Evolutionary conservation across 2,888 invertebrate species (phyloP), one percentile per base, ranked within the genome.

Genomic region (Apamea monoglypha): DNA sequence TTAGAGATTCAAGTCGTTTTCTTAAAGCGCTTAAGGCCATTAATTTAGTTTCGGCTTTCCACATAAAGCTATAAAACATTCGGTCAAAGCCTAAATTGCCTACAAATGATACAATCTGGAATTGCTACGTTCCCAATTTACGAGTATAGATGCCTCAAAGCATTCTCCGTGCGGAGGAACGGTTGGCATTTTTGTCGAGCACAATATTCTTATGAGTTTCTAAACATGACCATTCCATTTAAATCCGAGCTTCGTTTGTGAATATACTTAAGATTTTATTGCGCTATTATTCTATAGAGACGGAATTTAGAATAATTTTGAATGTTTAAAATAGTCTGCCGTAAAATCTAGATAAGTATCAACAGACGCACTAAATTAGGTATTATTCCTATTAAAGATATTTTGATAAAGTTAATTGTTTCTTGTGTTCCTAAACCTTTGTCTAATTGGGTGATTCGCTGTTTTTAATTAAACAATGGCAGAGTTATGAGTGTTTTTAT

Each of bases 141-240:
- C 94, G 95, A 95, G 92, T 93, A 91, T 91, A 90, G 90, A 91
- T 91, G 90, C 89, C 91, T 92, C 92, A 92, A 94, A 93, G 94
- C 94, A 95, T 95, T 95, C 95, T 92, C 92, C 86, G 88, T 90
- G 83, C 84, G 63, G 85, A 93, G 91, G 92, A 93, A 92, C 92
- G 94, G 91, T 87, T 89, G 93, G 95, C 93, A 96, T 96, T 95
- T 94, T 94, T 92, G 92, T 93, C 91, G 91, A 91, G 90, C 92
- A 92, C 94, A 93, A 94, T 95, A 94, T 94, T 95, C 94, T 94
- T 94, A 94, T 93, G 91, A 93, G 93, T 95, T 94, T 93, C 94
- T 92, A 95, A 96, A 96, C 95, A 96, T 94, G 94, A 94, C 92
- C 95, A 95, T 95, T 95, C 94, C 95, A 94, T 95, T 95, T 93